Conservation (phyloP, 2,888 invertebrate species). For the Eudasyphora cyanicolor region DNA sequence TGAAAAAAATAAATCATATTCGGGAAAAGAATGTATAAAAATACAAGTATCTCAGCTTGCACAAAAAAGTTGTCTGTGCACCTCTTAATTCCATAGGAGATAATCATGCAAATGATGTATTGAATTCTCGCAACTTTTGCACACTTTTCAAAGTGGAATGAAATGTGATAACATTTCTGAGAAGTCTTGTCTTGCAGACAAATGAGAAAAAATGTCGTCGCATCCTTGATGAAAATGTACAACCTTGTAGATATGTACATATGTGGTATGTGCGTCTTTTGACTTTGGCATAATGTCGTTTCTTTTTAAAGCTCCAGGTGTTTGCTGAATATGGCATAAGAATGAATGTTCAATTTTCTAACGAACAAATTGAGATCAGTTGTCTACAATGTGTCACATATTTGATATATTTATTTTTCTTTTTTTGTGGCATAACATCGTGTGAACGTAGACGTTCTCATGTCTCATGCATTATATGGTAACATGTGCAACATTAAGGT, state of each 20-base stretch:
- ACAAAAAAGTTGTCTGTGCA: too few species aligned
- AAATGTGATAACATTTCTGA: not conserved
- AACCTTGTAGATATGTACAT: not conserved
- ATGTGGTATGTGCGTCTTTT: too few species aligned
- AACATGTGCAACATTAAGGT: too few species aligned
- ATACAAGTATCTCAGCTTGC: too few species aligned
- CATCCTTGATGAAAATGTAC: not conserved
- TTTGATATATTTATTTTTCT: too few species aligned
- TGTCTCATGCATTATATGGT: too few species aligned
- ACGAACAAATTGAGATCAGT: not conserved
- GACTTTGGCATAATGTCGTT: not conserved
- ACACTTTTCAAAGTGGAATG: not conserved
- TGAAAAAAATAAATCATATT: too few species aligned
- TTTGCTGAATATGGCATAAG: not conserved
- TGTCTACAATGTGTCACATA: not conserved
- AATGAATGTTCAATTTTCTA: not conserved
- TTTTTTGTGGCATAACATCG: too few species aligned
- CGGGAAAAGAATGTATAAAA: too few species aligned
- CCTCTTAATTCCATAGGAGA: not conserved
- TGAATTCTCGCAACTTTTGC: not conserved
- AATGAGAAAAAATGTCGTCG: not conserved
- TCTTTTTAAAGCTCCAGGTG: not conserved
- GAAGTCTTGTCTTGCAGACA: not conserved
- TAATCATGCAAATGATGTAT: not conserved
- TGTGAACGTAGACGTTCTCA: too few species aligned